phyloP scores from a whole-genome alignment of 2,797 vertebrate species.

The Sebastiscus tertius region DNA sequence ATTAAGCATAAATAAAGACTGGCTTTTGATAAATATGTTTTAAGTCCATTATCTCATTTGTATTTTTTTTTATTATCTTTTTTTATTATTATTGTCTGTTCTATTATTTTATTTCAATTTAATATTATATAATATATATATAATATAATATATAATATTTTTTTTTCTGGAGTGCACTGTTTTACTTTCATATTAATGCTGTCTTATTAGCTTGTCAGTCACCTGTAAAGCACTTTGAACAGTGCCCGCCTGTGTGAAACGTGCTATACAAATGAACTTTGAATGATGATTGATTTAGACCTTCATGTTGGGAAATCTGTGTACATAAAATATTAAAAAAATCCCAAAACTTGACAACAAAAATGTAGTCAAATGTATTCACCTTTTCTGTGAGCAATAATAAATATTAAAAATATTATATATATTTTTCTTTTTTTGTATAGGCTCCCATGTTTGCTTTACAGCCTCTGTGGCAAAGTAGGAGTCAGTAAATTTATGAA shows the following conservation, averaged over 20 bases:
- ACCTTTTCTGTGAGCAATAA: too few relatives aligned
- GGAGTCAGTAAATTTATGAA: fast-evolving
- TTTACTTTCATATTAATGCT: neutral
- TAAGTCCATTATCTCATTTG: neutral
- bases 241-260: neutral
- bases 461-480: too few relatives aligned
- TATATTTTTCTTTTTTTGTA: too few relatives aligned
- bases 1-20: neutral
- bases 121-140: too few relatives aligned
- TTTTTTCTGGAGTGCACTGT: neutral
- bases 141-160: neutral
- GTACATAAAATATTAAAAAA: neutral
- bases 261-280: neutral
- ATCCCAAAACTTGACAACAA: neutral
- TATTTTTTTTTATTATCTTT: neutral
- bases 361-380: neutral
- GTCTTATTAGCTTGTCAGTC: too few relatives aligned
- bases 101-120: neutral
- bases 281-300: neutral
- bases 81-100: neutral
- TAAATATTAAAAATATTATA: too few relatives aligned
- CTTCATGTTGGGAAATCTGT: neutral
- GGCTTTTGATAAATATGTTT: neutral
- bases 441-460: too few relatives aligned
- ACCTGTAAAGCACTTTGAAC: neutral